Base-by-base conservation (phyloP, 1,140 invertebrate genomes). In the Chymomyza costata region DNA sequence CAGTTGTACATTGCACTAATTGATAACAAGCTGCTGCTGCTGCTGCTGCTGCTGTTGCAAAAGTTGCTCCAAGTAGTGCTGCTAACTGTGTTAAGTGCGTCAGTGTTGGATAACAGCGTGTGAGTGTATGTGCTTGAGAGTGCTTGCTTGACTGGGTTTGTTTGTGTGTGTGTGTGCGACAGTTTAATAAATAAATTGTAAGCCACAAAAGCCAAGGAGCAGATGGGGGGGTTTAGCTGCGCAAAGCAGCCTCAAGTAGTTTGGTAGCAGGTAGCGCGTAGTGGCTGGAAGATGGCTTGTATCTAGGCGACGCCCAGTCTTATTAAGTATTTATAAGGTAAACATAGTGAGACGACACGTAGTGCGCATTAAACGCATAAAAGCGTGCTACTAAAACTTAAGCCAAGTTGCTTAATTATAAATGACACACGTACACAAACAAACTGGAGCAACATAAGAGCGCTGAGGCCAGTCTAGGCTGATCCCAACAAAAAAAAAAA, bases 251-350 rank as follows among this genome's bases (percentile, higher is more conserved):
- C n/a, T n/a, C n/a, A n/a, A n/a, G n/a, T n/a, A n/a, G n/a, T n/a
- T 28, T 44, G 39, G 21, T 39, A 54, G 47, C 25, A 38, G 19
- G 49, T 31, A 49, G 43, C 41, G 37, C 7, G 41, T 21, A 43
- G n/a, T n/a, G n/a, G 30, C 52, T 58, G 34, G 38, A 19, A 61
- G 55, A 58, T 63, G 60, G 60, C 66, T 55, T 37, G 44, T 54
- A n/a, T 39, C 41, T 34, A 14, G 8, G 2, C 38, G 44, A 37
- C 43, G 44, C 44, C 15, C 48, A 49, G 62, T 21, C 67, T 78
- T 55, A 73, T 80, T 80, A 80, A 73, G 56, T 65, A 80, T 80
- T 80, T 80, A 80, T 80, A 73, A 80, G 67, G 73, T 68, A 73
- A 68, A 67, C 67, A 73, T 2, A 14, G 41, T 31, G 16, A 28